Percentiles rank a stretch among this genome's conserved stretches.
Evolutionary conservation across 2,888 invertebrate species (phyloP).

Genomic region (Chrysotoxum bicinctum): DNA sequence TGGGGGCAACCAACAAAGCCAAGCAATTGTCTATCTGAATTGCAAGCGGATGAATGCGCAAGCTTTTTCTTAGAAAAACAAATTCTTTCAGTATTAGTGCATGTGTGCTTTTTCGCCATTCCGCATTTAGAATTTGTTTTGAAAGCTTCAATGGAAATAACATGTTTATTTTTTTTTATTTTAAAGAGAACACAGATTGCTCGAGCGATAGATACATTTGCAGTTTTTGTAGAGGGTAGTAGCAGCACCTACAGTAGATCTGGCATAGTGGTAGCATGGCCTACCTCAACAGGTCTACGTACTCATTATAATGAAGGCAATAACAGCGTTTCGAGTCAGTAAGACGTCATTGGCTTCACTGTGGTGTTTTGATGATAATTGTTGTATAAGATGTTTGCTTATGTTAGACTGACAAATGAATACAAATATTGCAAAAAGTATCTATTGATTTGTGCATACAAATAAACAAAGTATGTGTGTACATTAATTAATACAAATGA

Average conservation of each 20-base stretch:
- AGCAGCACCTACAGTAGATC: not conserved
- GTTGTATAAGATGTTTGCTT: conserved; percentile 6
- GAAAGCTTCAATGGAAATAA: conserved; percentile 45
- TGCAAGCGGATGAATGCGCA: conserved; percentile 66
- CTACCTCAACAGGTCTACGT: conserved; percentile 72
- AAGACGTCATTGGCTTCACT: conserved; percentile 65
- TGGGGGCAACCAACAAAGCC: conserved; percentile 6
- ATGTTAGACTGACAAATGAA: conserved; percentile 49
- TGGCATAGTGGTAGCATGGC: conserved; percentile 46
- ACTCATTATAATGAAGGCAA: conserved; percentile 67
- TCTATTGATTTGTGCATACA: not conserved
- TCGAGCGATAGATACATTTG: conserved; percentile 13
- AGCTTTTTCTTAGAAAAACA: conserved; percentile 31
- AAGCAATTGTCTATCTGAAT: conserved; percentile 65
- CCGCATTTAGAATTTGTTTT: conserved; percentile 66
- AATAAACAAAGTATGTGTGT: not conserved
- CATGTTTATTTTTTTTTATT: conserved; percentile 35
- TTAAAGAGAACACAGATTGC: conserved; percentile 37
- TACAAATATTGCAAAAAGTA: conserved; percentile 21
- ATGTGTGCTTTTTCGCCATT: conserved; percentile 54
- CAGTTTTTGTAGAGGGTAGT: conserved; percentile 3
- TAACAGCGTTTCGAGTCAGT: conserved; percentile 57
- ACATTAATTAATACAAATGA: not conserved
- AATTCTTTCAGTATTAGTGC: not conserved
- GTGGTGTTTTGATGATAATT: conserved; percentile 24